These are phyloP conservation scores for Caenorhabditis doughertyi DNA, from an alignment of 2,888 invertebrate species.

Conservation along the genomic window DNA sequence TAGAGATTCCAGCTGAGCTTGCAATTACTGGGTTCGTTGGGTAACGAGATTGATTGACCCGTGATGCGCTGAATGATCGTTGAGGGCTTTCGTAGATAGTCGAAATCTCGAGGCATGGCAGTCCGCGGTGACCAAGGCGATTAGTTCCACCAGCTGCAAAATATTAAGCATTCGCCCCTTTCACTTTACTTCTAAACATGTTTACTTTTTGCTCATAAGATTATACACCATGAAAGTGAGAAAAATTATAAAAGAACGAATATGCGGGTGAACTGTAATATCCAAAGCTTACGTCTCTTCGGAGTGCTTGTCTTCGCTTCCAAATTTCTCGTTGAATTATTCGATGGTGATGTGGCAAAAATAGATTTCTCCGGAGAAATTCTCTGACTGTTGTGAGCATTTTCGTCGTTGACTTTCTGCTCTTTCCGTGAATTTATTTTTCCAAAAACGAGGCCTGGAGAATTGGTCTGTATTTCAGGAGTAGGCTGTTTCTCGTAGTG, in stretches of 20 bases:
- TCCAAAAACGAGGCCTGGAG: slow-evolving; percentile 22
- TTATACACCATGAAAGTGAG: too few relatives aligned
- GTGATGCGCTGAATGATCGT: neutral
- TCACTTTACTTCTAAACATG: too few relatives aligned
- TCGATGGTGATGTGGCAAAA: slow-evolving; percentile 32
- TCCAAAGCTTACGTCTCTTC: slow-evolving; percentile 47
- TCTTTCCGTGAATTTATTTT: slow-evolving; percentile 11
- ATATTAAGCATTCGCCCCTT: too few relatives aligned
- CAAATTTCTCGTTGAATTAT: slow-evolving; percentile 19
- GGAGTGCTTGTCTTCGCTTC: slow-evolving; percentile 54
- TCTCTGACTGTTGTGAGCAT: neutral
- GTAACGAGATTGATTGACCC: neutral
- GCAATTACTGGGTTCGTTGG: neutral
- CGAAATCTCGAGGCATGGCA: slow-evolving; percentile 27
- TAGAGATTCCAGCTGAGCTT: neutral
- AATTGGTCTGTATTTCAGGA: slow-evolving; percentile 30
- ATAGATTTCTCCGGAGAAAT: slow-evolving; percentile 35
- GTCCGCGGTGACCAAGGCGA: slow-evolving; percentile 21
- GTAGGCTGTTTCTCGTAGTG: slow-evolving; percentile 53
- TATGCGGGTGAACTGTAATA: too few relatives aligned
- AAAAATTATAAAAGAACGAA: too few relatives aligned
- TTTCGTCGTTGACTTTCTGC: slow-evolving; percentile 24
- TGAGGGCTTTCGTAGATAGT: slow-evolving; percentile 48
- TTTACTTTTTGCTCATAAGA: too few relatives aligned
- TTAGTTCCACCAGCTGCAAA: slow-evolving; percentile 40